These are phyloP conservation scores for Dryobates pubescens DNA, from an alignment of 2,797 vertebrate species.

Conservation along the genomic window DNA sequence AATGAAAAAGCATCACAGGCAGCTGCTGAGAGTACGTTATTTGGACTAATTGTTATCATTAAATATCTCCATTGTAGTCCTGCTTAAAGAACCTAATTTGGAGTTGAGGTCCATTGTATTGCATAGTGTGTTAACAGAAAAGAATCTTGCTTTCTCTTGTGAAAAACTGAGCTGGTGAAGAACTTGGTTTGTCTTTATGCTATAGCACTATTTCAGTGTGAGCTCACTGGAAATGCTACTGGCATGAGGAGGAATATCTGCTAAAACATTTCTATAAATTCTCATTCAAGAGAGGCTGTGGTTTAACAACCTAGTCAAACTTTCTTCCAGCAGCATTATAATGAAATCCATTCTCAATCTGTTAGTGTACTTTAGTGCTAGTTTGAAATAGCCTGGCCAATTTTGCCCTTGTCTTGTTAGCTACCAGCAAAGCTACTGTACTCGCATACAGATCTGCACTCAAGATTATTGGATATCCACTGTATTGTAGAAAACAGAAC, in stretches of 20 bases:
- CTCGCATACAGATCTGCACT: neutral
- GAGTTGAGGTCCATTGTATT: constrained; percentile 19
- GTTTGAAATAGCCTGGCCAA: neutral
- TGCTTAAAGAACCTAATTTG: constrained; percentile 14
- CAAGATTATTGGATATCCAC: neutral
- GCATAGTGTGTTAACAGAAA: constrained; percentile 11
- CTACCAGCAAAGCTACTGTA: neutral
- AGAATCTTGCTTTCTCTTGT: constrained; percentile 6
- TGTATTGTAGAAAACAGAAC: neutral
- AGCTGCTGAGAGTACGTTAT: constrained; percentile 13
- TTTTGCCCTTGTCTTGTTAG: neutral
- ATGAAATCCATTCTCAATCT: neutral
- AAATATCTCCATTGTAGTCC: constrained; percentile 41
- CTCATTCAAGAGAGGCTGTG: neutral
- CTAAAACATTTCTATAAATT: neutral
- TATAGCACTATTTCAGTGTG: neutral
- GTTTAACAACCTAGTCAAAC: neutral
- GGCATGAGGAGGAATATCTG: neutral
- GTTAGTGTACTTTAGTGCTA: neutral
- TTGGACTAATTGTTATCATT: constrained; percentile 62
- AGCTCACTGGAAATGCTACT: neutral
- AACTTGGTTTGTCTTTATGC: neutral
- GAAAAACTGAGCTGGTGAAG: neutral
- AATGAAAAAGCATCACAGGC: neutral
- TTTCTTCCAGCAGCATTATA: neutral